Conservation (phyloP, 2,888 invertebrate species). For the Drosophila macrospina region DNA sequence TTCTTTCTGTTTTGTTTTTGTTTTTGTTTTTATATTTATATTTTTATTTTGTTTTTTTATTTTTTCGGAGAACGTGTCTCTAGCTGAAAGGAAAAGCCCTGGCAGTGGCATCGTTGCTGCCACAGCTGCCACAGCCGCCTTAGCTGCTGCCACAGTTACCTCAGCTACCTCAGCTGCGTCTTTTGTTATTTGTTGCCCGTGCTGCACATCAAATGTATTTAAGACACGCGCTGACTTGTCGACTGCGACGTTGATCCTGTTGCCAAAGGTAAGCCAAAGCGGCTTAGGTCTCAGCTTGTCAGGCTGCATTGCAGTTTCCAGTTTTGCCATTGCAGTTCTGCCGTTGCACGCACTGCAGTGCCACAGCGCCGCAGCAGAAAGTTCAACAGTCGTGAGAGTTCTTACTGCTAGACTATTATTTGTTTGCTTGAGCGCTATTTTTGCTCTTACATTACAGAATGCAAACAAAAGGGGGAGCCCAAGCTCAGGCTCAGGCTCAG, state of each 20-base stretch:
- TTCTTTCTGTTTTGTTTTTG: slow-evolving; percentile 30
- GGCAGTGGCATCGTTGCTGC: slow-evolving; percentile 7
- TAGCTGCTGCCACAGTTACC: too few relatives aligned
- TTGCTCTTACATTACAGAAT: slow-evolving; percentile 51
- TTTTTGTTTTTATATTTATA: slow-evolving; percentile 19
- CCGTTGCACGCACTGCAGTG: slow-evolving; percentile 21
- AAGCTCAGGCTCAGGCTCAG: too few relatives aligned
- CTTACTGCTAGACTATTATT: slow-evolving; percentile 60
- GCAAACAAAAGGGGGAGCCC: slow-evolving; percentile 49
- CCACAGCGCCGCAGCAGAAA: slow-evolving; percentile 41
- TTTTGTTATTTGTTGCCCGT: slow-evolving; percentile 36
- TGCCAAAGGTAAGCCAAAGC: slow-evolving; percentile 71
- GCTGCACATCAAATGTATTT: slow-evolving; percentile 55
- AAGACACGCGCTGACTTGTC: slow-evolving; percentile 64
- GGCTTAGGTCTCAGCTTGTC: slow-evolving; percentile 54
- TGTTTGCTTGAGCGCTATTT: slow-evolving; percentile 61
- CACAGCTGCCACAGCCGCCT: too few relatives aligned
- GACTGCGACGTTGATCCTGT: slow-evolving; percentile 63
- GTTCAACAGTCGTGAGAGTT: slow-evolving; percentile 75
- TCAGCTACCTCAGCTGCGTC: slow-evolving; percentile 38
- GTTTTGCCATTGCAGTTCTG: background rate
- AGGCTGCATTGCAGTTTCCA: background rate
- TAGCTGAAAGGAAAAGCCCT: slow-evolving; percentile 36
- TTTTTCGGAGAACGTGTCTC: slow-evolving; percentile 42
- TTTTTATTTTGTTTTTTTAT: slow-evolving; percentile 22